Evolutionary conservation across 2,797 vertebrate genomes (phyloP), one percentile per base, ranked within the genome.

Genomic region (Protosalanx chinensis): DNA sequence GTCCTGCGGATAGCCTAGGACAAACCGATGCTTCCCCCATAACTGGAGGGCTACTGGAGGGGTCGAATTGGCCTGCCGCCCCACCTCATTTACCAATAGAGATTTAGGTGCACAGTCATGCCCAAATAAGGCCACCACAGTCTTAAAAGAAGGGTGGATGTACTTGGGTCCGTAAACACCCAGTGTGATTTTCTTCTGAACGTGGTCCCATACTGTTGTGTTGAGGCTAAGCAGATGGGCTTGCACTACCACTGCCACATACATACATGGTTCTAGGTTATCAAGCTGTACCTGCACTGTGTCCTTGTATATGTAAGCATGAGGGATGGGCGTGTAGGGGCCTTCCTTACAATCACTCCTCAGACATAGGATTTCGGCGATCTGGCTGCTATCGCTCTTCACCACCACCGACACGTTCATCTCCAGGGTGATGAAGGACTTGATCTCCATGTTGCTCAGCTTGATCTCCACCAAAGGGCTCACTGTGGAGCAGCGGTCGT

Each of bases 1-100:
- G 80, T 99, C 98, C 84, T 98, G 97, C 61, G 96, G 96, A 67
- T 84, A 91, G 4, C 88, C 79, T 65, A 99, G 76, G 20, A 92
- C 2, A 68, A 98, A 99, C 80, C 96, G 96, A 82, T 99, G 96
- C 81, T 95, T 97, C 0, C 98, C 98, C 98, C 98, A 99, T 13
- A 99, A 92, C 84, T 98, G 97, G 1, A 99, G 91, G 0, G 96
- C 94, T 1, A 97, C 95, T 0, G 96, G 94, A 0, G 96, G 95
- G 0, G 88, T 71, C 2, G 89, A 75, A n/a, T 91, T 88, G 4
- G 87, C 88, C 76, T 94, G 94, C 3, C 92, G 91, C 0, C 92
- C 93, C 41, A 94, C 94, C 79, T 98, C 96, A 0, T 83, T 95
- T 20, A 98, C 95, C 76, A 98, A 72, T 23, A 99, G 90, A 0